Conservation (phyloP, 37 sponge, comb jelly and placozoan genomes). For the Chondrilla cf. caribensis region DNA sequence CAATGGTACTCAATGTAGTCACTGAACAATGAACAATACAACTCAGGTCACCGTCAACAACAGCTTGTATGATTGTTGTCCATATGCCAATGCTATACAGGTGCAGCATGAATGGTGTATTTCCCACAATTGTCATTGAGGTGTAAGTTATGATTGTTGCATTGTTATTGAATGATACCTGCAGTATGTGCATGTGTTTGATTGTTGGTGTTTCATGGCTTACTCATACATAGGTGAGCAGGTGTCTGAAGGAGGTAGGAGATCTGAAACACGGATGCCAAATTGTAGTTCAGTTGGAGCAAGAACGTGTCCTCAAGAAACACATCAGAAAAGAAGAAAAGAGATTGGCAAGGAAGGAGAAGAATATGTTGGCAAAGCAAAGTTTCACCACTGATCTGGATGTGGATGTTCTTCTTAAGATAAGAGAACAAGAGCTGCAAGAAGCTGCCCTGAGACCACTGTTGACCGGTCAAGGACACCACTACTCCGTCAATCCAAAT, state of each 20-base stretch:
- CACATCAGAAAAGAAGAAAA: conserved; percentile 67
- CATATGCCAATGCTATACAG: no score
- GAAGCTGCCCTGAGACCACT: conserved; percentile 65
- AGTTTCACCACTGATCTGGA: background rate
- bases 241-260: background rate
- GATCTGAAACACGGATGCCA: background rate
- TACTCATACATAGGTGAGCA: background rate
- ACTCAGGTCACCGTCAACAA: no score
- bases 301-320: conserved; percentile 78
- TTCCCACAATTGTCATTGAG: no score
- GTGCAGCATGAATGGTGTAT: no score
- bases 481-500: conserved; percentile 22
- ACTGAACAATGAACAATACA: no score
- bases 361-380: background rate
- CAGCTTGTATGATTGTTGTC: no score
- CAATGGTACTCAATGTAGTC: no score
- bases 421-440: conserved; percentile 65
- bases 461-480: conserved; percentile 35
- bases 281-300: conserved; percentile 48
- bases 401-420: background rate
- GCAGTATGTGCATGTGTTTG: background rate
- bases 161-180: background rate
- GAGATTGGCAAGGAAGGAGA: conserved; percentile 37
- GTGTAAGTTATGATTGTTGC: no score
- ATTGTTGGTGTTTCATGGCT: background rate